A percentile compares a stretch with the other conserved stretches of the same genome.
Conservation (phyloP, 2,113 vertebrate genomes). For the Amazona vittata region DNA sequence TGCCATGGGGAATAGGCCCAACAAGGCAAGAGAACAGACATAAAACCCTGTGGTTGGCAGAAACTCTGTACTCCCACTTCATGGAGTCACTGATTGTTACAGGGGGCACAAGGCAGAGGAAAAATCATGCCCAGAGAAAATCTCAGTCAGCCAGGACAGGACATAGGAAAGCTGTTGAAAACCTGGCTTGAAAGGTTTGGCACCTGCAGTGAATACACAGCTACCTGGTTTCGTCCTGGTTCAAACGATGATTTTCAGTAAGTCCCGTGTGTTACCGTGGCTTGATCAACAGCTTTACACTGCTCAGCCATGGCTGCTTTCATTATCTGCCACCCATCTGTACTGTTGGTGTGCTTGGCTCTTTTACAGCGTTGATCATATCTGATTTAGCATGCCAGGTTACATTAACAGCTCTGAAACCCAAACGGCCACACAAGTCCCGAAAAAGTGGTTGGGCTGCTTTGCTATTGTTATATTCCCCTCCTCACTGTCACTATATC, state of each 20-base stretch:
- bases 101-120: not conserved
- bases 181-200: not conserved
- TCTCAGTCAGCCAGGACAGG: not conserved
- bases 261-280: not conserved
- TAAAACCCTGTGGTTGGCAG: not conserved
- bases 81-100: not conserved
- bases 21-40: not conserved
- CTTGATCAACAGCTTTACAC: conserved; percentile 32
- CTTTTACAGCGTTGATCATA: conserved; percentile 52
- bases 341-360: conserved; percentile 54
- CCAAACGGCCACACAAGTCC: conserved; percentile 33
- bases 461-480: not conserved
- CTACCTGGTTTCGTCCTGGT: not conserved
- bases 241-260: not conserved
- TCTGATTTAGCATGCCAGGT: conserved; percentile 59
- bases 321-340: conserved; percentile 55
- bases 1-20: not conserved
- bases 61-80: not conserved
- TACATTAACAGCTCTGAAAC: conserved; percentile 55
- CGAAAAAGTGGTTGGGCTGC: not conserved
- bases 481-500: not conserved
- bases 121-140: not conserved
- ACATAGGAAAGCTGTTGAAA: not conserved
- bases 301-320: conserved; percentile 6
- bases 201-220: not conserved